phyloP scores from a whole-genome alignment of 2,888 invertebrate genomes.

The Ceramica pisi region DNA sequence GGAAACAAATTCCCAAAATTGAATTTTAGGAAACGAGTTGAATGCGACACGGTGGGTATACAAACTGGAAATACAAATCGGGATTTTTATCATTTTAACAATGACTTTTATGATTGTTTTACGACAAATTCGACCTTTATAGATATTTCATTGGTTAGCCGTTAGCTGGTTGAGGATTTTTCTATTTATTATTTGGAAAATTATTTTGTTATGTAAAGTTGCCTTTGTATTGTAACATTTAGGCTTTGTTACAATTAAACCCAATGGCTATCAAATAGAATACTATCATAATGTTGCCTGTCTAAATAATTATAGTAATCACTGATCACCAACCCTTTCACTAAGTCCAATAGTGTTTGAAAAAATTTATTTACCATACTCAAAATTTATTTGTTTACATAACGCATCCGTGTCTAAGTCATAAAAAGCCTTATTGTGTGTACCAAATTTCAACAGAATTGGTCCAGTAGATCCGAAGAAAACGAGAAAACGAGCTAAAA shows the following conservation, averaged over 20 bases:
- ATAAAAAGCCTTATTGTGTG: no score
- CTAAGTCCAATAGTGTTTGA: no score
- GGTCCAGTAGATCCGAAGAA: no score
- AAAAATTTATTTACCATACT: no score
- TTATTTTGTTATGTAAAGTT: not conserved
- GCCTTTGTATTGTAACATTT: no score
- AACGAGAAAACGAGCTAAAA: no score
- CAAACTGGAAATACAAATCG: constrained; percentile 86
- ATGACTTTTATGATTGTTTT: constrained; percentile 77
- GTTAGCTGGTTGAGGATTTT: constrained; percentile 1
- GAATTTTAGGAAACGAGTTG: constrained; percentile 91
- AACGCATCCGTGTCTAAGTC: no score
- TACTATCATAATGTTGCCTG: not conserved
- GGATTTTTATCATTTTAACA: constrained; percentile 88
- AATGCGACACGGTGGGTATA: constrained; percentile 90
- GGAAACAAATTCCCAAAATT: constrained; percentile 91
- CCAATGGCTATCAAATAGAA: not conserved
- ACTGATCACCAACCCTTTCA: no score
- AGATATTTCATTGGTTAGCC: constrained; percentile 20
- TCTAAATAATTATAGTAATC: not conserved
- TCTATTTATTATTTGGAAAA: not conserved
- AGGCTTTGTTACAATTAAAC: not conserved
- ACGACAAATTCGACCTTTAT: constrained; percentile 26
- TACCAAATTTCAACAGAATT: no score
- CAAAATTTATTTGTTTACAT: no score